Base-by-base conservation (phyloP, 2,888 invertebrate genomes). In the Sinohyriopsis cumingii region DNA sequence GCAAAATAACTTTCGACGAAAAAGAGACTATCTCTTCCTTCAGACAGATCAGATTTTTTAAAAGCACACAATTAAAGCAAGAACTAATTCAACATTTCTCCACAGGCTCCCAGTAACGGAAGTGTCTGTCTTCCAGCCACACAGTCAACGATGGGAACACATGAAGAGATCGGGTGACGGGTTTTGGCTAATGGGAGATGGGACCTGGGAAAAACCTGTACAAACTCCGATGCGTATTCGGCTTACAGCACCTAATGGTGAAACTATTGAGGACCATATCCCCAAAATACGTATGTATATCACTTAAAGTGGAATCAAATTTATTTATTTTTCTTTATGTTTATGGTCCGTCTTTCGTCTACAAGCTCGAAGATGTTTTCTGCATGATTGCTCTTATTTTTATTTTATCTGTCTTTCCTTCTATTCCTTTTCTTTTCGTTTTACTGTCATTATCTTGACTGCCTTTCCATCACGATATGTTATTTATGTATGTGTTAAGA, bases 161-260 rank as follows among this genome's bases (percentile, higher is more conserved):
- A 64, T 83, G 68, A 56, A 55, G 0, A 75, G 82, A 55, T 76
- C 76, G 18, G 25, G 69, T 12, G 84, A 84, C 55, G 84, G 82
- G 54, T 81, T 79, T 69, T 84, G 82, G 80, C 54, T 65, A 54
- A 72, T 69, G 1, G 63, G 59, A 1, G 66, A 56, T 57, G 74
- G 71, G 19, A 62, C 63, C 18, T 60, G 75, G 7, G 71, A 78
- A n/a, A 72, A 73, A 59, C 78, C 78, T 2, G 74, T 83, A 45
- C 68, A 54, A n/a, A 55, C 65, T 18, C 77, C 78, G 7, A 64
- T 82, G 24, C 33, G 28, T 54, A 70, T 84, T 56, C 67, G 73
- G n/a, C 73, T 84, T 5, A 79, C 79, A 28, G 76, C 82, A 19
- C 78, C 82, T 6, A 81, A 79, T 54, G 82, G 82, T 1, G 75